Evolutionary conservation across 2,113 vertebrate species (phyloP).

Genomic region (Marcusenius ussheri): DNA sequence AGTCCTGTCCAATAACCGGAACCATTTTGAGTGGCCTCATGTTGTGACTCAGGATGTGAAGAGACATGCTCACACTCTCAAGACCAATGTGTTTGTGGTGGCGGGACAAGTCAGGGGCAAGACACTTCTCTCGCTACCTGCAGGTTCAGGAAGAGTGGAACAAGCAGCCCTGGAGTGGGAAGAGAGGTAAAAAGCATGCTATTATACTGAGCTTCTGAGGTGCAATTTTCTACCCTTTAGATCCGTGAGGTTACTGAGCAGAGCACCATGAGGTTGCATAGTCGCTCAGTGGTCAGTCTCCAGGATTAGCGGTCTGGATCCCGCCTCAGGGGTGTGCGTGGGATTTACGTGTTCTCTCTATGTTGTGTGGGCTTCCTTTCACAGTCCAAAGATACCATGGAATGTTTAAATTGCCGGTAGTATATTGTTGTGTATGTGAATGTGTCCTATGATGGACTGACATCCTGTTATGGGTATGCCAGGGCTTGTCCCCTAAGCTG

Average conservation of each 20-base stretch:
- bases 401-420: background rate
- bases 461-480: background rate
- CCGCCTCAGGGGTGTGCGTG: background rate
- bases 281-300: background rate
- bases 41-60: slow-evolving; percentile 73
- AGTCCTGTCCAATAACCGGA: slow-evolving; percentile 68
- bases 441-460: background rate
- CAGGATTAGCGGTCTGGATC: background rate
- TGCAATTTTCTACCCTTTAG: background rate
- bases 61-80: slow-evolving; percentile 62
- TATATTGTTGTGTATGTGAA: background rate
- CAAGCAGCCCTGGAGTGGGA: slow-evolving; percentile 52
- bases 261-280: background rate
- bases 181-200: slow-evolving; percentile 40
- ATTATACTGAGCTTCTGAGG: background rate
- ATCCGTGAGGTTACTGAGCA: background rate
- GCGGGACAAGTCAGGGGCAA: slow-evolving; percentile 76
- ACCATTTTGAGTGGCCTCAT: slow-evolving; percentile 71
- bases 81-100: slow-evolving; percentile 59
- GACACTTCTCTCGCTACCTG: slow-evolving; percentile 77
- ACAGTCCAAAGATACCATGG: background rate
- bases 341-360: background rate
- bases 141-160: slow-evolving; percentile 56
- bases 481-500: background rate
- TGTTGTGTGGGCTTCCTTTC: background rate